Conservation (phyloP, 2,888 invertebrate genomes). For the Nomada hirtipes region DNA sequence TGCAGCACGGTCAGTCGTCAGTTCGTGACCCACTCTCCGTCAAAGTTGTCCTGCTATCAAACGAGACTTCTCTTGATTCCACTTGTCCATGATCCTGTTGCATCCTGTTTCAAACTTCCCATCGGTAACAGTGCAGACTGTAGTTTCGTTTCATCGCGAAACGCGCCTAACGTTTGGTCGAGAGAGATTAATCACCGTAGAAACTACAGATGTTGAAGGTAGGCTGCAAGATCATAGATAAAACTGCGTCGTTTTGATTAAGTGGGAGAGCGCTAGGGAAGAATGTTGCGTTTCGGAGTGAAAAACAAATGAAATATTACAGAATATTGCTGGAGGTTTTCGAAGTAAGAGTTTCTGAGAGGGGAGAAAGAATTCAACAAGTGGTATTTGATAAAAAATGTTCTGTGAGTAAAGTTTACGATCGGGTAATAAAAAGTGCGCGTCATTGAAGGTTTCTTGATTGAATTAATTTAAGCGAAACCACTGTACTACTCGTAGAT, state of each 20-base stretch:
- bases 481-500: too few relatives aligned
- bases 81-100: neutral
- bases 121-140: neutral
- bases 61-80: neutral
- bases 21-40: conserved; percentile 17
- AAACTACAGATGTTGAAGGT: neutral
- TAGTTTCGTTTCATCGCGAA: neutral
- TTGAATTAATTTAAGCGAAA: too few relatives aligned
- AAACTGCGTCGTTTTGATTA: neutral
- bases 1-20: conserved; percentile 6
- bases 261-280: too few relatives aligned
- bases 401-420: too few relatives aligned
- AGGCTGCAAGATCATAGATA: neutral
- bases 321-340: too few relatives aligned
- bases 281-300: too few relatives aligned
- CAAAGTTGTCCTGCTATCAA: conserved; percentile 6
- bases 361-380: too few relatives aligned
- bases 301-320: too few relatives aligned
- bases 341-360: too few relatives aligned
- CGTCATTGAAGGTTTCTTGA: too few relatives aligned
- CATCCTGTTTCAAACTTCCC: neutral
- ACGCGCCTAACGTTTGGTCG: neutral
- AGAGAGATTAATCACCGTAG: neutral
- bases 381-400: too few relatives aligned
- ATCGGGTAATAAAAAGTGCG: too few relatives aligned